These are phyloP conservation scores for Torymus aiolomorphi DNA, from an alignment of 2,888 invertebrate species.

Conservation along the genomic window DNA sequence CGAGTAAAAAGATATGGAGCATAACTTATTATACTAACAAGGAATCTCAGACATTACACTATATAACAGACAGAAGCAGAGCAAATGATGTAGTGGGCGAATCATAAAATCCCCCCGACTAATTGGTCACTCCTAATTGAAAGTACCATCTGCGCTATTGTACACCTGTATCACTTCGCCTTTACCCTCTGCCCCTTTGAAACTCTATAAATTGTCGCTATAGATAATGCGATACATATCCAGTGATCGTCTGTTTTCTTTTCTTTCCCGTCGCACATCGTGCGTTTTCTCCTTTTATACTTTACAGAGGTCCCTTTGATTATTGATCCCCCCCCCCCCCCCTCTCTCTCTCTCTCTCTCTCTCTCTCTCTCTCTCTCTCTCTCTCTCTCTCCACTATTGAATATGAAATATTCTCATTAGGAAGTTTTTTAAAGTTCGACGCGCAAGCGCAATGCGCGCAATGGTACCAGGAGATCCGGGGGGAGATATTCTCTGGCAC, in stretches of 20 bases:
- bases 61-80: not conserved
- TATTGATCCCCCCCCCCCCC: slow-evolving; percentile 42
- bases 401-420: slow-evolving; percentile 56
- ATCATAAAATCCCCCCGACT: slow-evolving; percentile 58
- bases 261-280: not conserved
- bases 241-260: not conserved
- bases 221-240: slow-evolving; percentile 31
- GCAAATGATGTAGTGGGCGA: not conserved
- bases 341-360: not conserved
- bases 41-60: too few species aligned
- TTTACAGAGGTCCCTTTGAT: slow-evolving; percentile 43
- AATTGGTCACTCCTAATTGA: slow-evolving; percentile 72
- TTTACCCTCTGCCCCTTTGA: not conserved
- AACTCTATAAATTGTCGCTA: slow-evolving; percentile 30
- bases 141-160: slow-evolving; percentile 65
- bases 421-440: slow-evolving; percentile 51
- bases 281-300: slow-evolving; percentile 10
- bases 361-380: not conserved
- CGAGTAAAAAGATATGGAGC: too few species aligned
- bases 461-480: not conserved
- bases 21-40: too few species aligned
- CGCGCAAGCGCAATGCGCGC: not conserved
- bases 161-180: slow-evolving; percentile 19
- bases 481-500: too few species aligned
- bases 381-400: slow-evolving; percentile 16